Conservation (phyloP, 2,888 invertebrate genomes). For the Theodoxus fluviatilis region DNA sequence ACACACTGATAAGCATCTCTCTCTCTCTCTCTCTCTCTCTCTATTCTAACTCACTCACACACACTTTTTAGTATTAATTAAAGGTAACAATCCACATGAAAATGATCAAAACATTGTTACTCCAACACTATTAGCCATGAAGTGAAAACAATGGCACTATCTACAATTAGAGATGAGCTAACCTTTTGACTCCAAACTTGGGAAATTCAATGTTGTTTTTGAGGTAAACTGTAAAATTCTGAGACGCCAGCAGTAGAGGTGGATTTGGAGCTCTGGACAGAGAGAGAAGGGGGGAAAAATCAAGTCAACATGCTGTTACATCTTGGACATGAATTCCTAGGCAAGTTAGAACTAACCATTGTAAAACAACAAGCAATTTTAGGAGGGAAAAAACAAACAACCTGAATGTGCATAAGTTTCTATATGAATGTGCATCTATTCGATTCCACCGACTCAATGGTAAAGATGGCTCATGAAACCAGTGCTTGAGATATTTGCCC, state of each 20-base stretch:
- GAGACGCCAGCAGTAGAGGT: slow-evolving; percentile 44
- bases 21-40: no score
- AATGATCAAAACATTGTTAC: no score
- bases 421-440: no score
- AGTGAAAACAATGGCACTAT: no score
- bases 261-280: slow-evolving; percentile 44
- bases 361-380: not conserved
- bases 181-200: slow-evolving; percentile 62
- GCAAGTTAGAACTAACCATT: not conserved
- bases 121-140: no score
- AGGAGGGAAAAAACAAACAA: not conserved
- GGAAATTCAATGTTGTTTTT: slow-evolving; percentile 68
- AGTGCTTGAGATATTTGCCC: no score
- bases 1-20: no score
- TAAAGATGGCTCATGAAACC: no score
- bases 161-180: slow-evolving; percentile 30
- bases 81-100: no score
- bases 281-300: not conserved
- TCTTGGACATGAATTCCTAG: not conserved
- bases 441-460: no score
- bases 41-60: no score
- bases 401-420: not conserved
- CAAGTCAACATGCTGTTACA: not conserved
- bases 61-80: no score
- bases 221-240: slow-evolving; percentile 66